Base-by-base conservation (phyloP, 2,888 invertebrate genomes). In the Mythimna vitellina region DNA sequence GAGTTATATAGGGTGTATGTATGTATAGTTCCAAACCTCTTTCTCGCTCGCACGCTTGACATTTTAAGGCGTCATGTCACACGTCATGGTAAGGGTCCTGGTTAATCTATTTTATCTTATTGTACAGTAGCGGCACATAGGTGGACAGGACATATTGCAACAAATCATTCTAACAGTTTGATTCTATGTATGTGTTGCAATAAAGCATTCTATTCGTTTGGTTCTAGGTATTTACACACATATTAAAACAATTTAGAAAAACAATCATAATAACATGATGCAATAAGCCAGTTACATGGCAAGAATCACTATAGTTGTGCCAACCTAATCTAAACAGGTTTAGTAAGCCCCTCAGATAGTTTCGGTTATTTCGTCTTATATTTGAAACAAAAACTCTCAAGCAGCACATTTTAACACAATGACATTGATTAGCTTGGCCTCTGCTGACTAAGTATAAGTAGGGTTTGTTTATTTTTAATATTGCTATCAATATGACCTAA, bases 401-500 rank as follows among this genome's bases (percentile, higher is more conserved):
- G 8, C 14, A 46, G 22, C 9, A 42, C 17, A 49, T 73, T 62
- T n/a, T 53, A 46, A n/a, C 29, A 64, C 22, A 29, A 22, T 46
- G 46, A 66, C 71, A 74, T 66, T 81, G 65, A 76, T 68, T 20
- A 35, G 54, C 58, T 64, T 63, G 73, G 70, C 72, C 62, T 61
- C 60, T 29, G 10, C 22, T 32, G 25, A 8, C 35, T n/a, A 25
- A 46, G 22, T 38, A 10, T 49, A 56, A 14, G 54, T 38, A 64
- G 64, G 42, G 57, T 60, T 70, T 54, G 65, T 74, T 74, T 69
- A 69, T 76, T 61, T 49, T 68, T 63, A 54, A 54, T 42, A 53
- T 17, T 57, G 60, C 61, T 81, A 80, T 80, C 80, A 60, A 38
- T 61, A 29, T 62, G 65, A 75, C 74, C 70, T 67, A 61, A 60